Base-by-base conservation (phyloP, 2,113 vertebrate species). In the Thryonomys swinderianus region DNA sequence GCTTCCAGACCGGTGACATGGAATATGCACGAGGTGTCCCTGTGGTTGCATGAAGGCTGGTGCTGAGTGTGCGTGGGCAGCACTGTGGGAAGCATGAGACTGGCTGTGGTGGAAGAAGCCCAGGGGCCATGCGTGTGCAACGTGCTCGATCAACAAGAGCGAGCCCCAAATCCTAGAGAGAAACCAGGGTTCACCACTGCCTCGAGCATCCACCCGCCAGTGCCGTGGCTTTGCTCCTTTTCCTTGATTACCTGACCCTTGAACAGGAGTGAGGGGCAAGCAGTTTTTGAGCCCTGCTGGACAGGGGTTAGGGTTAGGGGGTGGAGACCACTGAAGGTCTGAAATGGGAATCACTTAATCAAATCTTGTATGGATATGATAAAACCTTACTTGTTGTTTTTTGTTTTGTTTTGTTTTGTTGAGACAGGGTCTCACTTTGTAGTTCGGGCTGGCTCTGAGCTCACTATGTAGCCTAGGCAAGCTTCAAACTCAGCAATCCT, bases 171-270 rank as follows among this genome's bases (percentile, higher is more conserved):
- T 45, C 40, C 71, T 40, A 45, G 42, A 45, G 25, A 45, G 73
- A 51, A 59, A 30, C 34, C 61, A 83, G 86, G 48, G 57, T 32
- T 69, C 32, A 30, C 12, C 7, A 13, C n/a, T 16, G 17, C 17
- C 17, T 0, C 1, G 0, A 3, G 55, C 25, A 1, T 12, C n/a
- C 14, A 16, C 30, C 7, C 10, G 14, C 37, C 5, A 0, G 7
- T 25, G 40, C 4, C 2, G 23, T 34, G 45, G 48, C 71, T 71
- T 67, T 62, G 8, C 53, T 51, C 9, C 0, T 25, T 42, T 51
- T 11, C 16, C 1, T 40, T 9, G 30, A 67, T 45, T 13, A 3
- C 30, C 14, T 92, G 80, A 27, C 21, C 67, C 61, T 34, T 83
- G 32, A 40, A 18, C 5, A 5, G 3, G 37, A 37, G 16, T 34